Evolutionary conservation across 2,797 vertebrate species (phyloP).

Genomic region (Cynopterus sphinx): DNA sequence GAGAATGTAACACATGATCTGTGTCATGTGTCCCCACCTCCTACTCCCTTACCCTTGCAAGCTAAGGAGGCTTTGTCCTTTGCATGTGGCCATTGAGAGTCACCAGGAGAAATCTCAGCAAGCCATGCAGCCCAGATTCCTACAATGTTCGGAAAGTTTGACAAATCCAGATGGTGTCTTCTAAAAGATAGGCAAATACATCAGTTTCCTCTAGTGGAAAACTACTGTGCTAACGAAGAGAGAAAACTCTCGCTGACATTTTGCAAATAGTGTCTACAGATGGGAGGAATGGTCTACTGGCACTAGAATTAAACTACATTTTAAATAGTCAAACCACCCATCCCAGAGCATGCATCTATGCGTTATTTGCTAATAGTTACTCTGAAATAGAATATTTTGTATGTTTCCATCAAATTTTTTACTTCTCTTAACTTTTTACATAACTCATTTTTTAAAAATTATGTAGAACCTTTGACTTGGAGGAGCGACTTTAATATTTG

Average conservation of each 20-base stretch:
- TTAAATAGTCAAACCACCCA: neutral
- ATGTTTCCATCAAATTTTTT: neutral
- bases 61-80: neutral
- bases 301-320: neutral
- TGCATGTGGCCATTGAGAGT: neutral
- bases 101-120: neutral
- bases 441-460: neutral
- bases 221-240: neutral
- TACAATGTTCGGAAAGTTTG: neutral
- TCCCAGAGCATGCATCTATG: neutral
- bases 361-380: neutral
- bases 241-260: conserved; percentile 23
- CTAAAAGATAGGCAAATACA: neutral
- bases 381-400: neutral
- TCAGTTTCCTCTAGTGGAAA: neutral
- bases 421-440: neutral
- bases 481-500: neutral
- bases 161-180: conserved; percentile 35
- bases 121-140: neutral
- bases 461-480: neutral
- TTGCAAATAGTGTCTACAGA: conserved; percentile 14
- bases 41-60: neutral
- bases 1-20: neutral
- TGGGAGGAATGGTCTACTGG: neutral
- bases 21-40: neutral